Conservation (phyloP, 2,113 vertebrate genomes). For the Fregata magnificens region DNA sequence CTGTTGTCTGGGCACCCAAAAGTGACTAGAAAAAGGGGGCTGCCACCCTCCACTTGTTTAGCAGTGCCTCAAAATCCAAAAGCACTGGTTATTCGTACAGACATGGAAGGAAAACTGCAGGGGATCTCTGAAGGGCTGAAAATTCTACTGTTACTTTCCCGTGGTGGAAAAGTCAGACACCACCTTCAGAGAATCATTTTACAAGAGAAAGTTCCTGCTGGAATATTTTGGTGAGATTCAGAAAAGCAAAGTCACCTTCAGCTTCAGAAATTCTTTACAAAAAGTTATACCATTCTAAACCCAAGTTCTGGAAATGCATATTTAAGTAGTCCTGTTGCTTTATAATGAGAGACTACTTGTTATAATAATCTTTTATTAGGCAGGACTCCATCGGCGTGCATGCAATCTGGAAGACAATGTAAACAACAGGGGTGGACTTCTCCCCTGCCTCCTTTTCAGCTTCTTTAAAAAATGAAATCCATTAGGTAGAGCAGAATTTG, state of each 20-base stretch:
- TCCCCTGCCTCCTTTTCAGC: neutral
- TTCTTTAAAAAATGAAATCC: neutral
- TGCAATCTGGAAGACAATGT: neutral
- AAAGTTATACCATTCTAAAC: neutral
- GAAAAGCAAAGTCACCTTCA: neutral
- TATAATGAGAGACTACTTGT: neutral
- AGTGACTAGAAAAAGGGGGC: neutral
- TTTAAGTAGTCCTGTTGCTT: neutral
- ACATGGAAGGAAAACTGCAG: neutral
- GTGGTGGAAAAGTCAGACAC: neutral
- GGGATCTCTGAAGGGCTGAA: neutral
- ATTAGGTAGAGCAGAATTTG: neutral
- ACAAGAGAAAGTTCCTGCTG: neutral
- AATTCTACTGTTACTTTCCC: neutral
- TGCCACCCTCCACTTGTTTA: neutral
- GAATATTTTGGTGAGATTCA: neutral
- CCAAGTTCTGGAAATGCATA: neutral
- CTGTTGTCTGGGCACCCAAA: neutral
- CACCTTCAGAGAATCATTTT: neutral
- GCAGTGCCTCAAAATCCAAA: neutral
- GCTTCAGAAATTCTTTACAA: neutral
- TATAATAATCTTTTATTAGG: neutral
- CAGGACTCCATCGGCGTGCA: neutral
- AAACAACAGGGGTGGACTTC: neutral
- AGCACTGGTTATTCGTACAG: neutral